A percentile compares a stretch with the other conserved stretches of the same genome.
These are phyloP conservation scores for Gryon sp. DNA, from an alignment of 1,140 invertebrate genomes.

Conservation along the genomic window DNA sequence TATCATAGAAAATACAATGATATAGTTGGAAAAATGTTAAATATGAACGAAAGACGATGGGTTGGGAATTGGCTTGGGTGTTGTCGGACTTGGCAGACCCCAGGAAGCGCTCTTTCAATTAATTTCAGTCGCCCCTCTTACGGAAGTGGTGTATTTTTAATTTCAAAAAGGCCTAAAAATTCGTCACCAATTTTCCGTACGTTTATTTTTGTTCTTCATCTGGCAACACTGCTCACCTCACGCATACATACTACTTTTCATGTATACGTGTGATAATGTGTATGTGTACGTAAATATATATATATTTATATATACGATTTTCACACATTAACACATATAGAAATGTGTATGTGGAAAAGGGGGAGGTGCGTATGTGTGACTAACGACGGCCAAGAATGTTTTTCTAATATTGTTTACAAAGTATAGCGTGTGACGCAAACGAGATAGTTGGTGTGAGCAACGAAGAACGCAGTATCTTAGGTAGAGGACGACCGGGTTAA, in stretches of 20 bases:
- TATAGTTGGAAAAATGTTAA: neutral
- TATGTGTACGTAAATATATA: too few species aligned
- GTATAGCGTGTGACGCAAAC: constrained; percentile 59
- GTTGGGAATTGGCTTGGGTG: too few species aligned
- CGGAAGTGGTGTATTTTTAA: constrained; percentile 35
- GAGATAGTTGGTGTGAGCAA: constrained; percentile 62
- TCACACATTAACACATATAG: too few species aligned
- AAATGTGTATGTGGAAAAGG: too few species aligned
- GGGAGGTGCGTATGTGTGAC: constrained; percentile 46
- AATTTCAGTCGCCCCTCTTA: constrained; percentile 4
- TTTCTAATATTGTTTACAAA: constrained; percentile 66
- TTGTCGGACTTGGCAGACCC: neutral
- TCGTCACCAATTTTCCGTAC: constrained; percentile 14
- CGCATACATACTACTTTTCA: too few species aligned
- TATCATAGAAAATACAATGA: too few species aligned
- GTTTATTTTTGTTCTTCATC: constrained; percentile 55
- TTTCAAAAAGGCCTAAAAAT: constrained; percentile 31
- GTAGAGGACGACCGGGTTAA: constrained; percentile 71
- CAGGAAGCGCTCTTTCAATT: neutral
- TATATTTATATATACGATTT: too few species aligned
- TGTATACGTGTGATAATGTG: too few species aligned
- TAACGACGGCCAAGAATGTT: constrained; percentile 63
- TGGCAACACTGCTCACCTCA: constrained; percentile 56
- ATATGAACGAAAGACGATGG: neutral
- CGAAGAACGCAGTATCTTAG: constrained; percentile 72